Base-by-base conservation (phyloP, 2,113 vertebrate species). In the Erinaceus europaeus region DNA sequence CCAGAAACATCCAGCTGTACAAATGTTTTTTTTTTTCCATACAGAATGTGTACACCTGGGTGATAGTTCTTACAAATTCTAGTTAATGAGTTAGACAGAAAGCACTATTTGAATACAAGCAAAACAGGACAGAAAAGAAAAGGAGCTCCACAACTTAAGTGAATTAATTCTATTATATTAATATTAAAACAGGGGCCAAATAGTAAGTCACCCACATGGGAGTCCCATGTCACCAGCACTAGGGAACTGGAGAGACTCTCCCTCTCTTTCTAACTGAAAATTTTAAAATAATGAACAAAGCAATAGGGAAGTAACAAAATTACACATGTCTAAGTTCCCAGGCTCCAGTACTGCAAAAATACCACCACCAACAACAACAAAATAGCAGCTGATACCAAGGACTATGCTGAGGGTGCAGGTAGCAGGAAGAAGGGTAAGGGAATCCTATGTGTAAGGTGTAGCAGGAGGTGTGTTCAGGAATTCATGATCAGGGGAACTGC, bases 61-160 rank as follows among this genome's bases (percentile, higher is more conserved):
- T 64, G 50, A 81, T 17, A 32, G 59, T 84, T 44, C 69, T 61
- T 86, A 29, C 91, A 90, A 69, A 50, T 32, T 55, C 38, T 44
- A 62, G 55, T 44, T 64, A 59, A 32, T 12, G 38, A n/a, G 20
- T 67, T 40, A 89, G 20, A 68, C 55, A 46, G 27, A 27, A 61
- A 1, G 65, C 3, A 71, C 18, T 42, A 29, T 74, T 36, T 57
- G 74, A 75, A 91, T 17, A n/a, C 34, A 71, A 69, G n/a, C 75
- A 65, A 74, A 48, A 71, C 13, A 44, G 25, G 11, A 23, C 13
- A 82, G 65, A 38, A 48, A 40, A 75, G 68, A 32, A 71, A n/a
- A 83, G 38, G n/a, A n/a, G n/a, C 17, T 50, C 73, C 52, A 74
- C 17, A 59, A 29, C 2, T 32, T 5, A 32, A 29, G 27, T 29